Base-by-base conservation (phyloP, 2,113 vertebrate species). In the Peromyscus polionotus region DNA sequence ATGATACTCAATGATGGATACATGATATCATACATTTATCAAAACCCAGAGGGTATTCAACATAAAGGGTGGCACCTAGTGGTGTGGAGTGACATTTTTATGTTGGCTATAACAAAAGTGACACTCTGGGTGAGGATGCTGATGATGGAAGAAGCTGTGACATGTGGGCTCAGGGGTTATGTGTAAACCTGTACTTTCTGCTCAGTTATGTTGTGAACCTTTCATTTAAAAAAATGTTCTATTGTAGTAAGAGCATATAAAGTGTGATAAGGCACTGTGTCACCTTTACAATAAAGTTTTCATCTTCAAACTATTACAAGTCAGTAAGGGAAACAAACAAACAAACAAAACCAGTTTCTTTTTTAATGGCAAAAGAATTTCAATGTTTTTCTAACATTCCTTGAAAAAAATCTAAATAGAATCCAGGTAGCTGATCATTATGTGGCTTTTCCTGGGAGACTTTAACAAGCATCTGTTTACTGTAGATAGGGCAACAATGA, bases 271-370 rank as follows among this genome's bases (percentile, higher is more conserved):
- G 12, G 5, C n/a, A 85, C 65, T 81, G 42, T 65, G n/a, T 86
- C 12, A 39, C 24, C 36, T 51, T 20, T 20, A 45, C 33, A 68
- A 54, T 85, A 92, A 63, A 42, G 31, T 54, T 76, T 12, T 54
- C 20, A 72, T 59, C 54, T 45, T 48, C 9, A 68, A 77, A 96
- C 10, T 75, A 73, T 90, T 92, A 81, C 20, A 96, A 88, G 84
- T 73, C n/a, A 91, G 33, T 61, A 87, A 19, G 61, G 79, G 42
- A 14, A 3, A 28, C 45, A 51, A 63, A 65, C 54, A 12, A 51
- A 3, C 28, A 73, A 17, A 36, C 10, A 93, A 12, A 48, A 6
- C 45, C 45, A 48, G 45, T 48, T 48, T 48, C 42, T 51, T 51
- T 20, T 22, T 48, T 75, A 76, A n/a, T 39, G 13, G 51, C 54